Percentiles rank a stretch among this genome's conserved stretches.
phyloP scores from a whole-genome alignment of 2,888 invertebrate genomes.

The Artemia sinica region DNA sequence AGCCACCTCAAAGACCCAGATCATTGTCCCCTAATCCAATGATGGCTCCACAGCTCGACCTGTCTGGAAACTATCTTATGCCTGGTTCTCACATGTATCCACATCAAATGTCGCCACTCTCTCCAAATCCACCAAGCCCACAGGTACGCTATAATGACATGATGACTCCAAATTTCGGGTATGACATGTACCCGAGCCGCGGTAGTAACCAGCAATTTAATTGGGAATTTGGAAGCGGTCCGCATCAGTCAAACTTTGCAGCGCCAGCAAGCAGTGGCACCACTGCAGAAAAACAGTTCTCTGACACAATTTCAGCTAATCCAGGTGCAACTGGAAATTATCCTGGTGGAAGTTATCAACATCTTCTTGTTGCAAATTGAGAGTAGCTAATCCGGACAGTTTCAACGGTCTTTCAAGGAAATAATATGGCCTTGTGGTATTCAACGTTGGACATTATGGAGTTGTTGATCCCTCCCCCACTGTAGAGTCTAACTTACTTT shows the following conservation, averaged over 20 bases:
- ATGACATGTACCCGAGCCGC: conserved; percentile 4
- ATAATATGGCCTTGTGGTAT: background rate
- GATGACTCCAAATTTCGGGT: background rate
- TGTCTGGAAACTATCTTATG: conserved; percentile 12
- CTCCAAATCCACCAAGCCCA: conserved; percentile 11
- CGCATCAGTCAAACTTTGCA: background rate
- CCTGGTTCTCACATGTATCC: conserved; percentile 1
- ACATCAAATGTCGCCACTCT: conserved; percentile 4
- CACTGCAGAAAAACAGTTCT: background rate
- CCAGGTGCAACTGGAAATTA: background rate
- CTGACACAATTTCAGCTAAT: background rate
- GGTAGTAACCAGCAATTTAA: conserved; percentile 4
- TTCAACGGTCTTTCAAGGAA: conserved; percentile 5
- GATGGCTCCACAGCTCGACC: conserved; percentile 13
- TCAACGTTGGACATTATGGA: conserved; percentile 1
- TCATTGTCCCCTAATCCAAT: conserved; percentile 16
- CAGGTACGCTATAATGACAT: background rate
- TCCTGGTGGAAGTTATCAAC: conserved; percentile 5
- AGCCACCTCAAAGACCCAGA: conserved; percentile 15
- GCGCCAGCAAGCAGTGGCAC: background rate
- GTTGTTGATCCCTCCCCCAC: conserved; percentile 1
- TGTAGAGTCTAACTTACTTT: background rate
- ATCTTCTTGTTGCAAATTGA: background rate
- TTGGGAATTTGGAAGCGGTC: background rate
- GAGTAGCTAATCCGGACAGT: background rate